Base-by-base conservation (phyloP, 2,797 vertebrate species). In the Malurus splendens region DNA sequence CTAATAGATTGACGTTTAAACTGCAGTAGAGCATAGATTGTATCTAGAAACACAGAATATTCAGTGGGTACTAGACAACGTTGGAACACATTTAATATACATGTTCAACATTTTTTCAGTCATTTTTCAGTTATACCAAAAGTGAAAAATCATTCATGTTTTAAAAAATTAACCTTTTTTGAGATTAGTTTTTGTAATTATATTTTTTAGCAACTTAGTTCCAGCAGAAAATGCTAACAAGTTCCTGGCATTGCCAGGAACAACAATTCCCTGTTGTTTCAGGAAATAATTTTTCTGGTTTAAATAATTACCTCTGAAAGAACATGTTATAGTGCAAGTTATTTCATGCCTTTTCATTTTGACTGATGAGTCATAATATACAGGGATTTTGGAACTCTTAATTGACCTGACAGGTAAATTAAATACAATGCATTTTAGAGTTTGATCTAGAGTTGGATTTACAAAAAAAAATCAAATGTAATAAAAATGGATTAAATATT, bases 401-500 rank as follows among this genome's bases (percentile, higher is more conserved):
- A 54, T 52, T 75, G 18, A 67, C 47, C 33, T 83, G 33, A 68
- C 5, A 60, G 8, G 11, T 77, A 54, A 68, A 38, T 51, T 72
- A 54, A 81, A 83, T 41, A 24, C 1, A 13, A 1, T 59, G 7
- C 84, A 62, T 67, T 91, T 82, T 93, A 71, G 39, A 82, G 44
- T 68, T 81, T 93, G 45, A 54, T 72, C 36, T 91, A 90, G 56
- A 90, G 28, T 52, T 80, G 44, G 22, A 77, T 23, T 83, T 80
- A 15, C 2, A 11, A 65, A 81, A 77, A 33, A 86, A 92, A 65
- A 47, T 5, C 3, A 74, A 87, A 78, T 51, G 19, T 71, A 93
- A 86, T 92, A 91, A 93, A 94, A 93, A 82, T 87, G 57, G 51
- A 64, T 91, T 88, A 84, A 90, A 90, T 92, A 68, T 83, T 80